Evolutionary conservation across 2,888 invertebrate genomes (phyloP).

Genomic region (Celastrina argiolus): DNA sequence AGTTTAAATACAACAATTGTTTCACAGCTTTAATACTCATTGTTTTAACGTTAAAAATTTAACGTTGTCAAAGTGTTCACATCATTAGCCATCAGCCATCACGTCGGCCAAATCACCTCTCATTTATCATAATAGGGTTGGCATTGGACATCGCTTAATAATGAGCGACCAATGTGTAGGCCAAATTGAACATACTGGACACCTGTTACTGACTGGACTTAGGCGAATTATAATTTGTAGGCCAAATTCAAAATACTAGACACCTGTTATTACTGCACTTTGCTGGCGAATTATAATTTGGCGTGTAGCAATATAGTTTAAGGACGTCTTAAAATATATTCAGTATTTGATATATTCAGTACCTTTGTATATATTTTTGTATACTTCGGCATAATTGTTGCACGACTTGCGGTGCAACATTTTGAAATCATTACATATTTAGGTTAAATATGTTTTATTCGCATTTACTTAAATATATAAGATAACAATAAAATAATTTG

Average conservation of each 20-base stretch:
- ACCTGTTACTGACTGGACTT: neutral
- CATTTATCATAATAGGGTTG: slow-evolving; percentile 16
- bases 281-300: neutral
- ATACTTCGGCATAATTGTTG: no score
- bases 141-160: slow-evolving; percentile 20
- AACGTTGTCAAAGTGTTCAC: neutral
- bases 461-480: no score
- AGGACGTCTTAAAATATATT: neutral
- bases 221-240: neutral
- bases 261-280: neutral
- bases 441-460: no score
- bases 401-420: no score
- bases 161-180: neutral
- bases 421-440: no score
- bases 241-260: neutral
- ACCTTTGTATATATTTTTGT: no score
- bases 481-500: no score
- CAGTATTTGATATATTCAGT: neutral
- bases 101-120: slow-evolving; percentile 10
- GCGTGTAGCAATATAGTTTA: neutral
- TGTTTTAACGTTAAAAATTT: neutral
- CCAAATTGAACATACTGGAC: neutral
- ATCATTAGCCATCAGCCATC: slow-evolving; percentile 1
- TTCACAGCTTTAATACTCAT: no score
- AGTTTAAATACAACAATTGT: no score